Conservation (phyloP, 2,888 invertebrate genomes). For the Drosophila emarginata region DNA sequence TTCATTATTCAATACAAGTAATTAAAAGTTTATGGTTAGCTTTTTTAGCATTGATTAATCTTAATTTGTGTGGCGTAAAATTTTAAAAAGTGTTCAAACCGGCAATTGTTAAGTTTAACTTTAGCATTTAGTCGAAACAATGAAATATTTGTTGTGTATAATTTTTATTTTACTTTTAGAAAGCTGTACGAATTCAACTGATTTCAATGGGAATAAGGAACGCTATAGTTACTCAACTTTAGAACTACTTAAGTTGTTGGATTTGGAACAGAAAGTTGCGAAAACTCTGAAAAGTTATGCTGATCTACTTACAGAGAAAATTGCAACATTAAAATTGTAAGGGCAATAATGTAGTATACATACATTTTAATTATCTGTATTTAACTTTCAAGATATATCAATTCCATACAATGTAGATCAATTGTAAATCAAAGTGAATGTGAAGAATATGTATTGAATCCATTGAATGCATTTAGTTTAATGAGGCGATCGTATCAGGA, state of each 20-base stretch:
- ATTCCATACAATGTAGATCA: background rate
- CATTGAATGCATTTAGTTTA: conserved; percentile 34
- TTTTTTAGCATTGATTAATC: too few species aligned
- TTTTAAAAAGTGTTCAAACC: background rate
- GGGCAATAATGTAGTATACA: background rate
- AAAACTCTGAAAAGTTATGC: conserved; percentile 8
- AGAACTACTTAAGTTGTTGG: conserved; percentile 1
- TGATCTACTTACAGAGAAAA: conserved; percentile 19
- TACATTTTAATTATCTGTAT: background rate
- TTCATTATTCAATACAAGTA: too few species aligned
- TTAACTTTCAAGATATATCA: conserved; percentile 10
- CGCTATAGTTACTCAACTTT: background rate
- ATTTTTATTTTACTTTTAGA: background rate
- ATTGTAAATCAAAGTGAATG: conserved; percentile 10
- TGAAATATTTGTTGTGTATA: background rate
- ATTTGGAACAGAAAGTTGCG: conserved; percentile 14
- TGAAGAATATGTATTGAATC: conserved; percentile 34
- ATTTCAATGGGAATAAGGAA: background rate
- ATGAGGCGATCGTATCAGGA: conserved; percentile 32
- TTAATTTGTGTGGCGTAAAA: background rate
- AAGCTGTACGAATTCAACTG: too few species aligned
- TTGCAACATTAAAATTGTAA: conserved; percentile 24
- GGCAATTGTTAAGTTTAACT: background rate
- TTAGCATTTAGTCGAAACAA: background rate
- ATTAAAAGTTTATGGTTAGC: background rate